Conservation (phyloP, 92 coral and sea anemone species). For the Palythoa caribaeorum region DNA sequence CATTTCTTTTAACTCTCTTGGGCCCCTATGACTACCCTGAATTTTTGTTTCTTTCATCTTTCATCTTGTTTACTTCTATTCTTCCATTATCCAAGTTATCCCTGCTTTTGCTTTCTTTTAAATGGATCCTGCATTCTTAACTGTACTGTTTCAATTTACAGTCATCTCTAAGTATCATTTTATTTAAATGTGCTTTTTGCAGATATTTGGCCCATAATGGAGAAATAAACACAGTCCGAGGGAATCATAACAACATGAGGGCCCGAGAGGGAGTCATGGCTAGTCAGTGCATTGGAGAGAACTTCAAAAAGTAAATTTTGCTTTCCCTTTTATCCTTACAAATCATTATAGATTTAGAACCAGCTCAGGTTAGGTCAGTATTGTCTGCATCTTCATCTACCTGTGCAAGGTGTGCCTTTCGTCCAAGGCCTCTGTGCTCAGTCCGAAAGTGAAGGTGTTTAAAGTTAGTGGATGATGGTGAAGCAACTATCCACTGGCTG, state of each 20-base stretch:
- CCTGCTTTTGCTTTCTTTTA: neutral
- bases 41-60: neutral
- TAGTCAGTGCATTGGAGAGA: constrained; percentile 84
- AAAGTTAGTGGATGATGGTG: too few species aligned
- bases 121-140: neutral
- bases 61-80: too few species aligned
- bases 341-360: too few species aligned
- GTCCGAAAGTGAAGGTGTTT: too few species aligned
- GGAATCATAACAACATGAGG: constrained; percentile 96
- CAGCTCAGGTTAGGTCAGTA: too few species aligned
- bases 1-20: neutral
- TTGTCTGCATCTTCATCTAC: too few species aligned
- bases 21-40: neutral
- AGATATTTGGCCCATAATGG: constrained; percentile 99
- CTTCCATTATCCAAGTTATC: too few species aligned
- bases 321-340: too few species aligned
- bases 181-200: neutral
- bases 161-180: neutral
- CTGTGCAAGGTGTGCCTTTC: too few species aligned
- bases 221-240: constrained; percentile 95
- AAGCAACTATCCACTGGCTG: too few species aligned
- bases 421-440: too few species aligned
- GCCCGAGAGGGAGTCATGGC: constrained; percentile 96
- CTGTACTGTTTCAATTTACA: neutral
- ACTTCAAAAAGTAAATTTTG: constrained; percentile 73